A percentile compares a stretch with the other conserved stretches of the same genome.
Evolutionary conservation across 2,113 vertebrate species (phyloP).

Genomic region (Oxyura jamaicensis): DNA sequence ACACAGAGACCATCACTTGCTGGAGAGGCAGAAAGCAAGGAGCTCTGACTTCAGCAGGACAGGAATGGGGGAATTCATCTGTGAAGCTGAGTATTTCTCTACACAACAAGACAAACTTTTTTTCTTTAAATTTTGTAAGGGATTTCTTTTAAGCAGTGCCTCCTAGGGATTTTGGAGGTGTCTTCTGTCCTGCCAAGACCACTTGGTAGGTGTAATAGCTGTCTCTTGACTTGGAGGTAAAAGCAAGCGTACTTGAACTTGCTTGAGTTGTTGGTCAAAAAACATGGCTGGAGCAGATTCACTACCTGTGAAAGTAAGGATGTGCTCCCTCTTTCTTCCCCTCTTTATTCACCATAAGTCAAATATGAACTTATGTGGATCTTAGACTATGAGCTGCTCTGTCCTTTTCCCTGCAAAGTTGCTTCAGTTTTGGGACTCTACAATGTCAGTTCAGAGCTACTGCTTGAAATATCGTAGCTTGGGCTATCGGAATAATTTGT

Average conservation of each 20-base stretch:
- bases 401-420: background rate
- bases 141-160: background rate
- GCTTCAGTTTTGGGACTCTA: background rate
- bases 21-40: background rate
- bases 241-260: background rate
- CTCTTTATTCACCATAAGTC: background rate
- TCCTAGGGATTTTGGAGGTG: background rate
- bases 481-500: background rate
- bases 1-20: background rate
- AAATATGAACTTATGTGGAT: background rate
- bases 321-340: background rate
- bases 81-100: background rate
- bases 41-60: background rate
- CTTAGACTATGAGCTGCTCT: background rate
- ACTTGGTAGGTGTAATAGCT: background rate
- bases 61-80: background rate
- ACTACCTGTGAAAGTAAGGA: background rate
- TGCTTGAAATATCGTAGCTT: background rate
- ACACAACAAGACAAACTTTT: background rate
- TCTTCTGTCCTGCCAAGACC: background rate
- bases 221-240: background rate
- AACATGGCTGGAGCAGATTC: background rate
- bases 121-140: background rate
- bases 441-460: background rate
- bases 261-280: background rate